These are phyloP conservation scores for Nemurella pictetii DNA, from an alignment of 2,888 invertebrate species.

Conservation along the genomic window DNA sequence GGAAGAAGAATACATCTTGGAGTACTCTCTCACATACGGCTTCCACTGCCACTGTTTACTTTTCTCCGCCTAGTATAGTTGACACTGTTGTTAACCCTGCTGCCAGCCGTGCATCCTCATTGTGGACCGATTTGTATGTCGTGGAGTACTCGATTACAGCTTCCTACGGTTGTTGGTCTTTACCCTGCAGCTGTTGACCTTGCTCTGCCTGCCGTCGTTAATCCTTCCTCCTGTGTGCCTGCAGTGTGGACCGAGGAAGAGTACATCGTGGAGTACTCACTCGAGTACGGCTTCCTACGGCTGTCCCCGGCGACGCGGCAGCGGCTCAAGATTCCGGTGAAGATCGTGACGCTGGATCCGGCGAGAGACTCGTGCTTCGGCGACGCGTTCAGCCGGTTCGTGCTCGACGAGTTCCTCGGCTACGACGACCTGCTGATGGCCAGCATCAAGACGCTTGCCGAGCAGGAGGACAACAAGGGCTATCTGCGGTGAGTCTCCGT, in stretches of 20 bases:
- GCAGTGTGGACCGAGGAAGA: conserved; percentile 78
- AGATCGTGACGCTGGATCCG: conserved; percentile 86
- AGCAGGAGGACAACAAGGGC: conserved; percentile 95
- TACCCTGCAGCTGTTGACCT: too few species aligned
- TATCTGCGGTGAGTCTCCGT: conserved; percentile 75
- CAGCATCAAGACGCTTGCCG: conserved; percentile 91
- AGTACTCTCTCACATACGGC: too few species aligned
- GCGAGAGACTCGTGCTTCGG: conserved; percentile 90
- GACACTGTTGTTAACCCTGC: too few species aligned
- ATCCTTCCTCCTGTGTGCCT: conserved; percentile 38
- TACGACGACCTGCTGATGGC: conserved; percentile 98
- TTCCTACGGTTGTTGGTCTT: too few species aligned
- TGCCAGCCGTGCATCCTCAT: too few species aligned
- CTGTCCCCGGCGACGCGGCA: conserved; percentile 84
- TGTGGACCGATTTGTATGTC: too few species aligned
- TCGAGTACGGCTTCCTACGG: conserved; percentile 95
- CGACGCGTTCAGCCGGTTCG: conserved; percentile 83
- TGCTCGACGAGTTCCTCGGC: conserved; percentile 91
- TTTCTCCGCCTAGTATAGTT: too few species aligned
- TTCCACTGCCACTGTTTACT: too few species aligned
- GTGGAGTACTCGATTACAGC: background rate
- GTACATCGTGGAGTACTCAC: conserved; percentile 96
- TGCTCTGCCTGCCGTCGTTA: too few species aligned
- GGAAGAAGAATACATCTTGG: too few species aligned
- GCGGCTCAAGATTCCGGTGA: conserved; percentile 87